Conservation (phyloP, 2,888 invertebrate species). For the Carpatolechia fugitivella region DNA sequence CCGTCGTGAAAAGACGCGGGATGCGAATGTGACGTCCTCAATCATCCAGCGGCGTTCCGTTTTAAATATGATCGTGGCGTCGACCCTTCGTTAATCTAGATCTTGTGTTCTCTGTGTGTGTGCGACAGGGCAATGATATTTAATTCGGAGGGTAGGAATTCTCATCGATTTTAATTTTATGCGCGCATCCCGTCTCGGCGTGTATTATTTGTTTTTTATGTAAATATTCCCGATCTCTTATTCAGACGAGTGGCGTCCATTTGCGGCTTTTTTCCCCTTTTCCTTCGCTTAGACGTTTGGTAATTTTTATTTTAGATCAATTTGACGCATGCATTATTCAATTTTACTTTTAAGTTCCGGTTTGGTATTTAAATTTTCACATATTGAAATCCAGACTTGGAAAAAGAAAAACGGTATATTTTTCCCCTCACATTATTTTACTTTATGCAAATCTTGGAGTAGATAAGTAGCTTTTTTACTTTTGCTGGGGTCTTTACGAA, state of each 20-base stretch:
- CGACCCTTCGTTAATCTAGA: conserved; percentile 66
- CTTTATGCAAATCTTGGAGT: neutral
- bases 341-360: neutral
- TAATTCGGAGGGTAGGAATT: conserved; percentile 77
- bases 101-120: conserved; percentile 49
- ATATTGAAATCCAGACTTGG: neutral
- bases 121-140: conserved; percentile 72
- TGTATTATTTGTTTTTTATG: conserved; percentile 78
- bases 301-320: conserved; percentile 19
- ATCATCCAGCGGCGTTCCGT: conserved; percentile 17
- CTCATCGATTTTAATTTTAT: conserved; percentile 79
- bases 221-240: conserved; percentile 72
- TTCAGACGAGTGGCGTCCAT: conserved; percentile 66
- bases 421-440: neutral
- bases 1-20: neutral
- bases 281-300: conserved; percentile 56
- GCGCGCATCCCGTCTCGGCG: conserved; percentile 74
- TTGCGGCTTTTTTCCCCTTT: conserved; percentile 59
- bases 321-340: conserved; percentile 12
- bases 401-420: neutral
- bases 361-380: neutral
- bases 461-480: neutral
- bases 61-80: conserved; percentile 21
- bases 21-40: conserved; percentile 15
- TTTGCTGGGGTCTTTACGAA: neutral